Conservation (phyloP, 2,113 vertebrate genomes). For the Muntiacus muntjak region DNA sequence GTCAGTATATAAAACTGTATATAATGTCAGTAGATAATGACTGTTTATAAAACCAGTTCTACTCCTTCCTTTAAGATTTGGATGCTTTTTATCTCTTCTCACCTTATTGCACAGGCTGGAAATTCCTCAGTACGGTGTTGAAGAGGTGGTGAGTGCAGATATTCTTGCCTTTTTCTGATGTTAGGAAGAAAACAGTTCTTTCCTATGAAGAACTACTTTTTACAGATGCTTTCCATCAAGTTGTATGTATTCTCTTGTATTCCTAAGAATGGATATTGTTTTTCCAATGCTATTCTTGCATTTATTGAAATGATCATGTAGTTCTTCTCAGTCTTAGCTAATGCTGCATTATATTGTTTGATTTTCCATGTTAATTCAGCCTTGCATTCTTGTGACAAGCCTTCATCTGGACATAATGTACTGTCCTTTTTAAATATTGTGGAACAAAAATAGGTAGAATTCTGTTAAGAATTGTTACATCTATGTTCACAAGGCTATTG, state of each 20-base stretch:
- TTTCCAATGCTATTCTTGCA: not conserved
- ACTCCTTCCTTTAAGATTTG: not conserved
- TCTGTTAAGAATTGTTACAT: not conserved
- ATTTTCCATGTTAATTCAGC: conserved; percentile 7
- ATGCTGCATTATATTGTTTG: not conserved
- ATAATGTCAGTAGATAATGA: not conserved
- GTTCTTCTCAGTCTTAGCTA: not conserved
- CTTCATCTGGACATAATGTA: not conserved
- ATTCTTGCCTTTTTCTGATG: not conserved
- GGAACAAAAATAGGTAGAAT: not conserved
- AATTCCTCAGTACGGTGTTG: not conserved
- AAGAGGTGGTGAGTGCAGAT: not conserved
- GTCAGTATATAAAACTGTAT: not conserved
- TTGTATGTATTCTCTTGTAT: not conserved
- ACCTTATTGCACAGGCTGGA: not conserved
- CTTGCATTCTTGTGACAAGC: conserved; percentile 5
- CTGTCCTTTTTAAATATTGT: not conserved
- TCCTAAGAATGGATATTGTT: not conserved
- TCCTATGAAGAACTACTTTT: not conserved
- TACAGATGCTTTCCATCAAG: not conserved
- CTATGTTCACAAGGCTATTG: not conserved
- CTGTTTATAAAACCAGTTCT: not conserved
- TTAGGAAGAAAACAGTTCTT: not conserved
- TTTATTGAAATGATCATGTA: not conserved
- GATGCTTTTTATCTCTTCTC: not conserved